A percentile compares a stretch with the other conserved stretches of the same genome.
These are phyloP conservation scores for Rhynchonema sp. DNA, from an alignment of 2,888 invertebrate species.

Conservation along the genomic window DNA sequence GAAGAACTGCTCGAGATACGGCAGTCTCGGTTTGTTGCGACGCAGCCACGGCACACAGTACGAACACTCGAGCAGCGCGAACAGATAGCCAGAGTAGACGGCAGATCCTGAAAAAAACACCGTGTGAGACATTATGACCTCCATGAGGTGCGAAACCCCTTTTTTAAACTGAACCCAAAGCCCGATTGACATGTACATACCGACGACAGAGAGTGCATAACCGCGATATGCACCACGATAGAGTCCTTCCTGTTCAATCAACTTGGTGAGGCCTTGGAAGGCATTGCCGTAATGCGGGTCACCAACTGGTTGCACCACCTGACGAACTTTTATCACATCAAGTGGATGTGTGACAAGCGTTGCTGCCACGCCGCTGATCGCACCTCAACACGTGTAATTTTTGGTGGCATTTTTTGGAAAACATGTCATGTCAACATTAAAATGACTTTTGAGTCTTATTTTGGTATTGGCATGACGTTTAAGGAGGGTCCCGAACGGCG, in stretches of 20 bases:
- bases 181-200: too few relatives aligned
- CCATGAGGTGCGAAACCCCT: too few relatives aligned
- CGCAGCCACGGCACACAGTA: too few relatives aligned
- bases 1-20: not conserved
- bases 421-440: too few relatives aligned
- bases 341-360: constrained; percentile 4
- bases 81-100: too few relatives aligned
- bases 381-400: too few relatives aligned
- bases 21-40: not conserved
- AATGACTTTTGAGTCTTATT: too few relatives aligned
- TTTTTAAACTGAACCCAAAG: too few relatives aligned
- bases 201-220: constrained; percentile 1
- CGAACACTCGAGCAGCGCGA: too few relatives aligned
- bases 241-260: constrained; percentile 1
- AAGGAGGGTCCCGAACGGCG: too few relatives aligned
- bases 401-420: too few relatives aligned
- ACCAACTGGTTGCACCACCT: not conserved
- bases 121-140: not conserved
- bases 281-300: not conserved
- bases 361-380: not conserved
- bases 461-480: too few relatives aligned
- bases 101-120: not conserved
- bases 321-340: constrained; percentile 5
- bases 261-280: constrained; percentile 1
- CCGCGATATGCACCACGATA: constrained; percentile 3